phyloP scores from a whole-genome alignment of 64 coral and sea anemone genomes.

The Montipora capricornis region DNA sequence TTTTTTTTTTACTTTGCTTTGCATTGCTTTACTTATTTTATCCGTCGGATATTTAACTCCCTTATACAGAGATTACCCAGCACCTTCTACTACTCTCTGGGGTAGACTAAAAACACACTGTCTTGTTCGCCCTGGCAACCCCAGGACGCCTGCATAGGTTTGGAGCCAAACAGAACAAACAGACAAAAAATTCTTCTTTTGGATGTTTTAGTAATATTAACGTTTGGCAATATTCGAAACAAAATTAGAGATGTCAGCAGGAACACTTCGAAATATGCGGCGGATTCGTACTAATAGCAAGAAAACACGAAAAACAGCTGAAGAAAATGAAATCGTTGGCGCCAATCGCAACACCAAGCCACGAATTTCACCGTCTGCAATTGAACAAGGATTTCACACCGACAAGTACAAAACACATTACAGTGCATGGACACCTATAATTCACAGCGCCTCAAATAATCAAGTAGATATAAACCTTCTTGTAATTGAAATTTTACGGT shows the following conservation, averaged over 20 bases:
- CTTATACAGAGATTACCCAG: too few relatives aligned
- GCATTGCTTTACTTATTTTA: background rate
- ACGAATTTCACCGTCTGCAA: slow-evolving; percentile 28
- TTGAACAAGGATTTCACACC: slow-evolving; percentile 58
- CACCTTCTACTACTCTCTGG: background rate
- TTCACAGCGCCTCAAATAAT: slow-evolving; percentile 58
- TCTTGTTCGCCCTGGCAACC: slow-evolving; percentile 23
- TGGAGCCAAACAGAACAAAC: too few relatives aligned
- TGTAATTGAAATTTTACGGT: slow-evolving; percentile 36
- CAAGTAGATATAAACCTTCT: slow-evolving; percentile 2
- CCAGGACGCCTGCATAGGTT: slow-evolving; percentile 2
- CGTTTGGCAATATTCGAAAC: background rate
- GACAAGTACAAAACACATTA: slow-evolving; percentile 73
- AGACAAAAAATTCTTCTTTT: background rate
- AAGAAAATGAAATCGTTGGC: slow-evolving; percentile 34
- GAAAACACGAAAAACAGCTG: slow-evolving; percentile 23
- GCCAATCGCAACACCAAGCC: background rate
- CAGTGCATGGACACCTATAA: slow-evolving; percentile 70
- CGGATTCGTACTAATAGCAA: background rate
- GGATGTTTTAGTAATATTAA: background rate
- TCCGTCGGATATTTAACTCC: too few relatives aligned
- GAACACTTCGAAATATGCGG: background rate
- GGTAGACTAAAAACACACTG: background rate
- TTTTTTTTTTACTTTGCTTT: background rate
- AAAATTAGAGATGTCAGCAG: background rate